Base-by-base conservation (phyloP, 2,113 vertebrate species). In the Melanostigma gelatinosum region DNA sequence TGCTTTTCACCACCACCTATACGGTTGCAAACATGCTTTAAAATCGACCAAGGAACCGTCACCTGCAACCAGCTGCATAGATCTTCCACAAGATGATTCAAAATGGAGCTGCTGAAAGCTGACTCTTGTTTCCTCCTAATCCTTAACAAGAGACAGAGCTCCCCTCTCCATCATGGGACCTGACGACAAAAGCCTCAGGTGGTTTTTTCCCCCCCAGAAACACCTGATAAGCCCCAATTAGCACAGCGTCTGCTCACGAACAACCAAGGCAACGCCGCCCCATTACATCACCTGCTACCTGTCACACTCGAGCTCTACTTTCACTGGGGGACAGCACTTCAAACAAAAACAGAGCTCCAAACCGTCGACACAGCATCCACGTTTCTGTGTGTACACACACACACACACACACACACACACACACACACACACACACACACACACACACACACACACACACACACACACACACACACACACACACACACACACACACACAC, bases 151-250 rank as follows among this genome's bases (percentile, higher is more conserved):
- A 61, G 67, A 68, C 32, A 42, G 65, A 66, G 29, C 27, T 36
- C 57, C 50, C 38, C 79, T 77, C 42, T 61, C 64, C 36, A 54
- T 79, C 52, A 62, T 4, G 50, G 79, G 44, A 72, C 72, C 72
- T 87, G 88, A 90, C 70, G 38, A 72, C 89, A 93, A 93, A 93
- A 60, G 91, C 90, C 83, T 87, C 82, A 87, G 90, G 91, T 92
- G 89, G 58, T 87, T 91, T 88, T 16, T 16, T 27, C 5, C 11
- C n/a, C 72, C 77, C 62, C 81, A 85, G 82, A 88, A 92, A 94
- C 91, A 94, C 93, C 93, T 90, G 92, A 95, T 92, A 95, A 93
- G 93, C 85, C 83, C 86, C 89, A 95, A 94, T 95, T 95, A 94
- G 89, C 63, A 61, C 72, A 68, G 46, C 27, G 65, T 72, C 82